Conservation (phyloP, 2,888 invertebrate genomes). For the Hybos culiciformis region DNA sequence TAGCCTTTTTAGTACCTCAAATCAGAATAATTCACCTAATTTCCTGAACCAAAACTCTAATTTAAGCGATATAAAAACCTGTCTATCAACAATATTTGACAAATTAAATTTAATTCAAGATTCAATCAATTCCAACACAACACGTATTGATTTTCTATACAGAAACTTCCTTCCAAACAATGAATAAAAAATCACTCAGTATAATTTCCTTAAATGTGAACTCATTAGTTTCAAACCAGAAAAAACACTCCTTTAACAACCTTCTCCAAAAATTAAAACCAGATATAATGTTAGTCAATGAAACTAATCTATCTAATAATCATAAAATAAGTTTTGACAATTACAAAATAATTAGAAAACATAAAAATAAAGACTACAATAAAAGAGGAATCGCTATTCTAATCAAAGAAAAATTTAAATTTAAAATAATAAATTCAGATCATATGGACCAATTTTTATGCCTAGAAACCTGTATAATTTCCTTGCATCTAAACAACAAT, state of each 20-base stretch:
- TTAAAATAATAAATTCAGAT: background rate
- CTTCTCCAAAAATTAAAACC: background rate
- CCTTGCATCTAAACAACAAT: conserved; percentile 2
- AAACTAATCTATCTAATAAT: conserved; percentile 1
- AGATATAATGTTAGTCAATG: conserved; percentile 2
- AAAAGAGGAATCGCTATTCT: conserved; percentile 1
- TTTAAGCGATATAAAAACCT: background rate
- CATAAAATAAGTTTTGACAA: background rate
- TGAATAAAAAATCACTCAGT: background rate
- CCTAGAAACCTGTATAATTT: conserved; percentile 2
- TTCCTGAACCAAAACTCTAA: background rate
- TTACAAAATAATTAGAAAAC: conserved; percentile 2
- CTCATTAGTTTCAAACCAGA: background rate
- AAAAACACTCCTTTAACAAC: background rate
- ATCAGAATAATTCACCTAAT: background rate
- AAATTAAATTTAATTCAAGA: background rate
- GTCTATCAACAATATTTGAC: background rate
- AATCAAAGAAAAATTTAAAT: background rate
- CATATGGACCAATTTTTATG: background rate
- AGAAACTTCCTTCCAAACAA: background rate
- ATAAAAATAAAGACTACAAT: background rate
- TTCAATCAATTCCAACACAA: background rate
- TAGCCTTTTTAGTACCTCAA: background rate
- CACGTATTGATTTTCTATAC: background rate
- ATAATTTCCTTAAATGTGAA: background rate